Base-by-base conservation (phyloP, 1,140 invertebrate species). In the Odontomachus brunneus region DNA sequence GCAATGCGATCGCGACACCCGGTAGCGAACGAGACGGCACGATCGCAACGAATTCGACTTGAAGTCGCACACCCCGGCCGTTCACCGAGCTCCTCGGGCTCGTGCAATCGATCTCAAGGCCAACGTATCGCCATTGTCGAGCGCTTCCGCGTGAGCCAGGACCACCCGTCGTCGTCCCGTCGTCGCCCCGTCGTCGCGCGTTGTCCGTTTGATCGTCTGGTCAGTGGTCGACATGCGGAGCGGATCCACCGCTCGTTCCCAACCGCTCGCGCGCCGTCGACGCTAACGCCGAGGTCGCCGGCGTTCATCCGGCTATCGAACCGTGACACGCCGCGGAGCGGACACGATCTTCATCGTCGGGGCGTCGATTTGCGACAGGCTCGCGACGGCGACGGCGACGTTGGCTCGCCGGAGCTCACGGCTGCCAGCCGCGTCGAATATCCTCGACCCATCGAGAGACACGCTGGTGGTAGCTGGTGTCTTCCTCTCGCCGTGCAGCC, bases 241-340 rank as follows among this genome's bases (percentile, higher is more conserved):
- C 67, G n/a, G n/a, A 38, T 12, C 38, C n/a, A 26, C 19, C 22
- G 44, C 48, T 22, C 65, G 66, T 73, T 51, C 11, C 38, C 44
- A 15, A 9, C 11, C 4, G n/a, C 57, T 71, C 60, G 69, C 19
- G 48, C 19, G 51, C 59, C 71, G 62, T 38, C 33, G 72, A 57
- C 72, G 69, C 69, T 29, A 73, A 55, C 81, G 62, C 38, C 75
- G 67, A 72, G 86, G 75, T 85, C 72, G 85, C 83, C 83, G 83
- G 88, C 85, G 88, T 85, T 87, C 83, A 78, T 72, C 59, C 74
- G 67, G 65, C 82, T 88, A 84, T 84, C 75, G 85, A 88, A 84
- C 86, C 85, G 57, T 84, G 71, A 72, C 67, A 62, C 44, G 33
- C 17, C 24, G 69, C 71, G 26, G 11, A n/a, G 22, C 29, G 22